Evolutionary conservation across 2,113 vertebrate species (phyloP).

Genomic region (Calonectris borealis): DNA sequence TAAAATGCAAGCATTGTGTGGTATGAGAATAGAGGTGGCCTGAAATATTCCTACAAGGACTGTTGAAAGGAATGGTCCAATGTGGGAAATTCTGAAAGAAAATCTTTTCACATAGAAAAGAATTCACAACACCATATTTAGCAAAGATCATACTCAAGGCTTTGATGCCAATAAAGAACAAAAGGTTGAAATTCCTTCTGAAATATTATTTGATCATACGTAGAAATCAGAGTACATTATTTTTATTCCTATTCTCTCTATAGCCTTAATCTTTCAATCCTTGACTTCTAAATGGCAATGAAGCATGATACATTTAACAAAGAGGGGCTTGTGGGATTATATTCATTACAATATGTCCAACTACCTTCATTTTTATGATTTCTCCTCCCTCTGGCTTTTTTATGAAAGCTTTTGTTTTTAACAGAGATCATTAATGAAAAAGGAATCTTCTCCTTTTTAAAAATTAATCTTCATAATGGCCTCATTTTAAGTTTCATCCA

Average conservation of each 20-base stretch:
- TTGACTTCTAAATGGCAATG: conserved; percentile 14
- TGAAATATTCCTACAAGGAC: background rate
- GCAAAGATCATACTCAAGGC: background rate
- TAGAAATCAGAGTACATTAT: background rate
- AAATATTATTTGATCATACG: conserved; percentile 26
- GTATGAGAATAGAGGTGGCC: background rate
- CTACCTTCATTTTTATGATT: background rate
- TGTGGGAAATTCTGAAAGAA: background rate
- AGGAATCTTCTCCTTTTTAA: conserved; percentile 1
- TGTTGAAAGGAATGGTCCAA: background rate
- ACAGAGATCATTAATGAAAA: background rate
- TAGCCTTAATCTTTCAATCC: background rate
- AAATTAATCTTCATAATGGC: background rate
- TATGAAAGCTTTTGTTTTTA: background rate
- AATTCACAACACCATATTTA: background rate
- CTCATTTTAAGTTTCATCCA: conserved; percentile 7
- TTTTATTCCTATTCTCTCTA: conserved; percentile 8
- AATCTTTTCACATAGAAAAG: background rate
- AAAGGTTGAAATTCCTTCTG: background rate
- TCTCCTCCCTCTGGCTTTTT: background rate
- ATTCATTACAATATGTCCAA: background rate
- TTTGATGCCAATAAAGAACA: background rate
- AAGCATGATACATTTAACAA: background rate
- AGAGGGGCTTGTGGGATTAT: background rate
- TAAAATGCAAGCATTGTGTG: background rate